A percentile compares a stretch with the other conserved stretches of the same genome.
phyloP scores from a whole-genome alignment of 1,140 invertebrate species.

The Drosophila equinoxialis region DNA sequence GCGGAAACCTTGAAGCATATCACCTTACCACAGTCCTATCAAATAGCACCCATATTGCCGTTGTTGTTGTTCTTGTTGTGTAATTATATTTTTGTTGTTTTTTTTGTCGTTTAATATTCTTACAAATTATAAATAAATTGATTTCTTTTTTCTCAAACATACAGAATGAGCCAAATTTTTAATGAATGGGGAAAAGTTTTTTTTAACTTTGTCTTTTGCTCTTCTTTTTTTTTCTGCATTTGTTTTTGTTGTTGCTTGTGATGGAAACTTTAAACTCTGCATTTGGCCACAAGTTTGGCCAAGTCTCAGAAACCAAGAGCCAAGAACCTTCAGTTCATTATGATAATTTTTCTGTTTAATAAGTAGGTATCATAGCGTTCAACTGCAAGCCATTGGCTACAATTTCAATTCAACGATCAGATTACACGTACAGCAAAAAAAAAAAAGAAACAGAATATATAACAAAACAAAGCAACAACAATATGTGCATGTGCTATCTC shows the following conservation, averaged over 20 bases:
- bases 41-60: constrained; percentile 61
- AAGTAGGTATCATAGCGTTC: constrained; percentile 74
- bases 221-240: background rate
- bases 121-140: background rate
- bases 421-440: constrained; percentile 76
- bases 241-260: background rate
- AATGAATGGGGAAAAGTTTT: constrained; percentile 2
- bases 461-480: background rate
- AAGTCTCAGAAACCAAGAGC: constrained; percentile 7
- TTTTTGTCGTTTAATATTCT: constrained; percentile 31
- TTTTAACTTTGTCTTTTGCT: background rate
- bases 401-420: constrained; percentile 75
- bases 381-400: constrained; percentile 75
- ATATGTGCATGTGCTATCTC: constrained; percentile 21
- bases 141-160: background rate
- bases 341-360: constrained; percentile 29
- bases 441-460: background rate
- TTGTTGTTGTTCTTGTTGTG: constrained; percentile 54
- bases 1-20: constrained; percentile 79
- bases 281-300: constrained; percentile 1
- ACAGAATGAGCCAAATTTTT: background rate
- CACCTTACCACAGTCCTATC: constrained; percentile 66
- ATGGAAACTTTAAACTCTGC: background rate
- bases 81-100: constrained; percentile 59
- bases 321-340: constrained; percentile 27